phyloP scores from a whole-genome alignment of 2,797 vertebrate species.

The Adrianichthys oophorus region DNA sequence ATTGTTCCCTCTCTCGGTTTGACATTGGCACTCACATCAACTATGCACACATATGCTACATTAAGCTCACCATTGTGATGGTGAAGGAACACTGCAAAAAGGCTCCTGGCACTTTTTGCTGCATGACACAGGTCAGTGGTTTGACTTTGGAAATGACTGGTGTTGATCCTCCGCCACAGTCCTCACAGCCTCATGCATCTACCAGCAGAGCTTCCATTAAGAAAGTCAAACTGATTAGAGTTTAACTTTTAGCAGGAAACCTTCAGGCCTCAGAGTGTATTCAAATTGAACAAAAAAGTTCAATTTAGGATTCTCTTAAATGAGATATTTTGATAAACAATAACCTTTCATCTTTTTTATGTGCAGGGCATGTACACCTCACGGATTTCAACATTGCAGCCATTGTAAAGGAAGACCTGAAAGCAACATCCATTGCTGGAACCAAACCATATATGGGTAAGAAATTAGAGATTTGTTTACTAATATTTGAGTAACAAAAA shows the following conservation, averaged over 20 bases:
- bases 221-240: not conserved
- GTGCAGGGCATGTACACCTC: conserved; percentile 90
- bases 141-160: conserved; percentile 53
- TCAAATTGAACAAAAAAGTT: no score
- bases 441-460: conserved; percentile 99
- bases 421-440: conserved; percentile 90
- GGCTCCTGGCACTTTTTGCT: conserved; percentile 38
- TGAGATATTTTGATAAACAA: not conserved
- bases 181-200: not conserved
- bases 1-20: conserved; percentile 3
- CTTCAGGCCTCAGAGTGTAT: no score
- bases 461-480: conserved; percentile 7
- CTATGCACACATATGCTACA: conserved; percentile 12
- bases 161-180: conserved; percentile 5
- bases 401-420: conserved; percentile 84
- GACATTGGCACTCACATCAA: conserved; percentile 18
- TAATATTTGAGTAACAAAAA: no score
- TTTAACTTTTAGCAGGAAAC: no score
- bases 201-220: not conserved
- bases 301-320: no score
- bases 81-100: conserved; percentile 45
- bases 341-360: conserved; percentile 15
- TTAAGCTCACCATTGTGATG: conserved; percentile 45
- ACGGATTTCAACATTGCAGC: conserved; percentile 98
- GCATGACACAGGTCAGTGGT: conserved; percentile 49